phyloP scores from a whole-genome alignment of 1,140 invertebrate species.

The Drosophila leontia region DNA sequence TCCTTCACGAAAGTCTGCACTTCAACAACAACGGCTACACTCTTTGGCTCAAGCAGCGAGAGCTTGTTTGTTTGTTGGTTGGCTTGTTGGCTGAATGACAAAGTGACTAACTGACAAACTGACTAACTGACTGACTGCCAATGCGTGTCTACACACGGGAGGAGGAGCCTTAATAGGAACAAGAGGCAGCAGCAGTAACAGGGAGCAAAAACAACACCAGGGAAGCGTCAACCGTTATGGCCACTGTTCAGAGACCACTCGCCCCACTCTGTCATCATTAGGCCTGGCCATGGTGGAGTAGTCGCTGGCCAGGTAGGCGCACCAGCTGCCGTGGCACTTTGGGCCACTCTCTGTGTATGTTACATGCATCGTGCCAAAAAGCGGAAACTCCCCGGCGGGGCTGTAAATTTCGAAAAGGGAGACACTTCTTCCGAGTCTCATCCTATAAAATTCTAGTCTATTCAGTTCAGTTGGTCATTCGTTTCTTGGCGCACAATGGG shows the following conservation, averaged over 20 bases:
- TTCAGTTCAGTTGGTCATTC: constrained; percentile 54
- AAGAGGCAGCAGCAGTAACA: constrained; percentile 2
- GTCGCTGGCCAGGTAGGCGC: background rate
- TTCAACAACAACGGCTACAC: constrained; percentile 37
- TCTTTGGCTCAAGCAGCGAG: constrained; percentile 65
- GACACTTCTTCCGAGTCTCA: constrained; percentile 24
- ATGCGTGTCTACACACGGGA: constrained; percentile 63
- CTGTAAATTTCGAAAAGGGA: constrained; percentile 26
- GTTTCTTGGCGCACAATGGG: constrained; percentile 39
- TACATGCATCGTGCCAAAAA: constrained; percentile 49
- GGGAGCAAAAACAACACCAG: constrained; percentile 28
- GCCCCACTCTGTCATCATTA: constrained; percentile 72
- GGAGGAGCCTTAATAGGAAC: constrained; percentile 6
- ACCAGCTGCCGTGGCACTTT: constrained; percentile 61
- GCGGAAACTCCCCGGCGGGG: constrained; percentile 5
- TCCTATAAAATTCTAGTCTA: constrained; percentile 33
- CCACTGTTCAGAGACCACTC: constrained; percentile 27
- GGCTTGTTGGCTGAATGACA: constrained; percentile 46
- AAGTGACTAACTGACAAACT: constrained; percentile 17
- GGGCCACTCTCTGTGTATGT: constrained; percentile 5
- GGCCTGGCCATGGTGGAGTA: constrained; percentile 47
- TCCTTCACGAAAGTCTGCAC: fast-evolving
- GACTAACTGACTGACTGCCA: constrained; percentile 27
- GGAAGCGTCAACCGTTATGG: constrained; percentile 54
- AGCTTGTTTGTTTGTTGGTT: constrained; percentile 73